A percentile compares a stretch with the other conserved stretches of the same genome.
Evolutionary conservation across 1,140 invertebrate species (phyloP).

Genomic region (Meloidogyne hapla): DNA sequence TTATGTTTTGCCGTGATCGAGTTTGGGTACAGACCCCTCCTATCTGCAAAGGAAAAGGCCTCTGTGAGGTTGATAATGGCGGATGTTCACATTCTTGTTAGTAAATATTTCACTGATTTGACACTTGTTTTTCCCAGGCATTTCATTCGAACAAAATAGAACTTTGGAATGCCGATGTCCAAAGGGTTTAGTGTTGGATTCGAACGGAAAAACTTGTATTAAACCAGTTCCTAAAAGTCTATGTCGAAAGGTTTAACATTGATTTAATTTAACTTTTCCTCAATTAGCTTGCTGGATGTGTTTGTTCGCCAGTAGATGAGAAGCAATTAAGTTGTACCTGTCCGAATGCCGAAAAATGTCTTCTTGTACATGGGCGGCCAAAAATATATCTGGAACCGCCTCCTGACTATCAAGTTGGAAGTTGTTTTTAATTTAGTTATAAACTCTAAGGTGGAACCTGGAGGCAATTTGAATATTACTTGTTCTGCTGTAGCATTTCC

Average conservation of each 20-base stretch:
- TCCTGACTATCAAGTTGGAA: constrained; percentile 30
- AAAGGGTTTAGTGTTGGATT: constrained; percentile 55
- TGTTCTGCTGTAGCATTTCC: constrained; percentile 62
- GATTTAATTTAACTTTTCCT: background rate
- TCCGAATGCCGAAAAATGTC: constrained; percentile 51
- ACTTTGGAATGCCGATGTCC: constrained; percentile 61
- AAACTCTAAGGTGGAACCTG: constrained; percentile 57
- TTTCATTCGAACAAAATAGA: constrained; percentile 53
- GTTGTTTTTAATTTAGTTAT: background rate
- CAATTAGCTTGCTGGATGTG: constrained; percentile 53
- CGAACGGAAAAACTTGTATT: constrained; percentile 58
- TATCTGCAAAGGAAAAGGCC: constrained; percentile 56
- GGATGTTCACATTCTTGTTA: constrained; percentile 61
- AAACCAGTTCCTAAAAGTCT: constrained; percentile 62
- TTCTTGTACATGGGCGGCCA: constrained; percentile 56
- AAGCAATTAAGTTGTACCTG: constrained; percentile 57
- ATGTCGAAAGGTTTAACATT: constrained; percentile 46
- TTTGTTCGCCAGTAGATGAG: constrained; percentile 53
- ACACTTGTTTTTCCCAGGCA: background rate
- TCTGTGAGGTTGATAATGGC: constrained; percentile 57
- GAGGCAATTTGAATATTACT: constrained; percentile 59
- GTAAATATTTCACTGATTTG: too few species aligned
- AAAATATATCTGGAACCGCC: constrained; percentile 61
- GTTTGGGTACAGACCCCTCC: constrained; percentile 61
- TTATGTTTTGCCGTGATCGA: constrained; percentile 58